Conservation (phyloP, 2,797 vertebrate species). For the Megaceryle alcyon region DNA sequence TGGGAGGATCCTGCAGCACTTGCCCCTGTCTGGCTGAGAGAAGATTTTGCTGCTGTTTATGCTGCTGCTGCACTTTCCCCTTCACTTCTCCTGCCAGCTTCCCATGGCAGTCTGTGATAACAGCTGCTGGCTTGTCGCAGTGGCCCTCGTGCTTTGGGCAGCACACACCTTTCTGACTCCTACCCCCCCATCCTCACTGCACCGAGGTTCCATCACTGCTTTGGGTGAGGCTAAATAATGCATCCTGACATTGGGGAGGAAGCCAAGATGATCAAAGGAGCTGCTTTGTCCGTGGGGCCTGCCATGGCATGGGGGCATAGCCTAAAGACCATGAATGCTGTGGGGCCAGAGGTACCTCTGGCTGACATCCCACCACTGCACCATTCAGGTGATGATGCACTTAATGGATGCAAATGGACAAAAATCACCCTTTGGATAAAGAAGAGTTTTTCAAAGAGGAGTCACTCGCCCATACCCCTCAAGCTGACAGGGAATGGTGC, state of each 20-base stretch:
- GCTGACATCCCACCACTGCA: background rate
- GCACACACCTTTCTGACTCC: background rate
- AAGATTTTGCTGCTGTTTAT: background rate
- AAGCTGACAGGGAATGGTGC: background rate
- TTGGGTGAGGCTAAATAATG: background rate
- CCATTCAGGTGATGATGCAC: background rate
- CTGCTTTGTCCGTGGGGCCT: background rate
- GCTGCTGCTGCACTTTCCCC: background rate
- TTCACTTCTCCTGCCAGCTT: background rate
- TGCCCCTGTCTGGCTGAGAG: background rate
- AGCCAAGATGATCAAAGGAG: background rate
- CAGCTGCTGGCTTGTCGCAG: background rate
- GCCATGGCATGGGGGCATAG: rapidly evolving
- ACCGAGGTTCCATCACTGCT: background rate
- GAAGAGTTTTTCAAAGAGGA: background rate
- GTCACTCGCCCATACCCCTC: rapidly evolving
- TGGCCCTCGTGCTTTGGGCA: background rate
- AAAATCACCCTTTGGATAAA: background rate
- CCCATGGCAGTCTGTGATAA: background rate
- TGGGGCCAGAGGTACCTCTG: background rate
- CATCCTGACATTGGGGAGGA: background rate
- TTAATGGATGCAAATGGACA: background rate
- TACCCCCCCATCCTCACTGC: too few species aligned
- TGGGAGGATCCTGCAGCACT: background rate
- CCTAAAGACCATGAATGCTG: background rate